phyloP scores from a whole-genome alignment of 2,888 invertebrate genomes.

The Drosophila setosimentum region DNA sequence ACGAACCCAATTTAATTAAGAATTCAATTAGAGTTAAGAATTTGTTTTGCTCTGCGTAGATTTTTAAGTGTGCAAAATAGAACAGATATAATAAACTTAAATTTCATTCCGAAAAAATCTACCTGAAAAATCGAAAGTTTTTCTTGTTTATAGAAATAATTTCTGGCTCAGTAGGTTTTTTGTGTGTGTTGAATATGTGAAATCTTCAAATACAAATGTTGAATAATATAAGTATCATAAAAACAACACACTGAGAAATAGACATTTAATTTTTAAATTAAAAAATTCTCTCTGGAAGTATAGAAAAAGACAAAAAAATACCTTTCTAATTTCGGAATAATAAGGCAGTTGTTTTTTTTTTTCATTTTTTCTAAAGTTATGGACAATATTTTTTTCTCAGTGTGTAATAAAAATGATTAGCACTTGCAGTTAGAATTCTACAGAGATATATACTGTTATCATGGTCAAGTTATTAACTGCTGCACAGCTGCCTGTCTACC shows the following conservation, averaged over 20 bases:
- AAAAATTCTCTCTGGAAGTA: background rate
- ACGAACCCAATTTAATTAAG: background rate
- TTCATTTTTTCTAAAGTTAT: background rate
- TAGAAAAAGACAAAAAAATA: background rate
- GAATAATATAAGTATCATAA: background rate
- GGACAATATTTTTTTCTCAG: background rate
- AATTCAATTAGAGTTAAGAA: too few relatives aligned
- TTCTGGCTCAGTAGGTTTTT: background rate
- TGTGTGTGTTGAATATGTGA: background rate
- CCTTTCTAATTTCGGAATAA: background rate
- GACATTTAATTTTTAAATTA: too few relatives aligned
- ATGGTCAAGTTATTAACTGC: slow-evolving; percentile 35
- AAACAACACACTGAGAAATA: too few relatives aligned
- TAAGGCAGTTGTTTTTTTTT: background rate
- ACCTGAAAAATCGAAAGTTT: background rate
- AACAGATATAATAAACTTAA: too few relatives aligned
- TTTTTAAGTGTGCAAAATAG: background rate
- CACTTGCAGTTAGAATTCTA: slow-evolving; percentile 8
- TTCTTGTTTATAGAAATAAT: background rate
- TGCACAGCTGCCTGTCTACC: slow-evolving; percentile 4
- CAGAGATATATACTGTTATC: slow-evolving; percentile 31
- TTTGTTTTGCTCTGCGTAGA: background rate
- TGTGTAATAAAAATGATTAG: background rate
- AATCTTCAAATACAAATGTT: background rate
- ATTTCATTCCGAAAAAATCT: background rate